Conservation (phyloP, 2,888 invertebrate species). For the Drosophila tripunctata region DNA sequence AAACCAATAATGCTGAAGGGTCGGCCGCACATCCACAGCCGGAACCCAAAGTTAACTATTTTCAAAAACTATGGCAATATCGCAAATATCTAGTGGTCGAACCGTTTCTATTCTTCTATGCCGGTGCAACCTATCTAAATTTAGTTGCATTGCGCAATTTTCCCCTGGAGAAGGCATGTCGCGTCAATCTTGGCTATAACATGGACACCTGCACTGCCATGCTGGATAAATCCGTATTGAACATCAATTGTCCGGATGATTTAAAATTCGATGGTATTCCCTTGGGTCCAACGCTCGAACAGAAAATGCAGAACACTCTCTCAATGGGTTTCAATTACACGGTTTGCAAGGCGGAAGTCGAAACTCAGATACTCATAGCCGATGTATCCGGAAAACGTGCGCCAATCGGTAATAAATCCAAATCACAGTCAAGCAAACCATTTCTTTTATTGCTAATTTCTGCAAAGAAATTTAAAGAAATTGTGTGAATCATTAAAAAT, state of each 20-base stretch:
- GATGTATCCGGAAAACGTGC: slow-evolving; percentile 82
- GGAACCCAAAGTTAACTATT: slow-evolving; percentile 67
- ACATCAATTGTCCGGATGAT: slow-evolving; percentile 78
- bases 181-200: slow-evolving; percentile 82
- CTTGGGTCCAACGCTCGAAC: slow-evolving; percentile 53
- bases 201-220: slow-evolving; percentile 79
- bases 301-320: slow-evolving; percentile 49
- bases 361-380: slow-evolving; percentile 82
- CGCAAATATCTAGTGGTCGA: slow-evolving; percentile 82
- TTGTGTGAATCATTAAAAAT: too few species aligned
- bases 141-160: slow-evolving; percentile 82
- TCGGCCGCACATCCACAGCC: slow-evolving; percentile 20
- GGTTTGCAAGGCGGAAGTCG: slow-evolving; percentile 83
- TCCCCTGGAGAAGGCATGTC: slow-evolving; percentile 83
- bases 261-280: slow-evolving; percentile 77
- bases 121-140: slow-evolving; percentile 82
- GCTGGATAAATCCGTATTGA: slow-evolving; percentile 79
- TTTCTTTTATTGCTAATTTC: too few species aligned
- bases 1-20: slow-evolving; percentile 38
- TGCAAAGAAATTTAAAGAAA: too few species aligned
- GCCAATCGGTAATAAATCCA: slow-evolving; percentile 79
- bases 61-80: slow-evolving; percentile 81
- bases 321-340: slow-evolving; percentile 79
- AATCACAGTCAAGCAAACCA: too few species aligned
- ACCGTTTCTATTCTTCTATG: slow-evolving; percentile 82